Conservation (phyloP, 92 coral and sea anemone species). For the Virgularia gustaviana region DNA sequence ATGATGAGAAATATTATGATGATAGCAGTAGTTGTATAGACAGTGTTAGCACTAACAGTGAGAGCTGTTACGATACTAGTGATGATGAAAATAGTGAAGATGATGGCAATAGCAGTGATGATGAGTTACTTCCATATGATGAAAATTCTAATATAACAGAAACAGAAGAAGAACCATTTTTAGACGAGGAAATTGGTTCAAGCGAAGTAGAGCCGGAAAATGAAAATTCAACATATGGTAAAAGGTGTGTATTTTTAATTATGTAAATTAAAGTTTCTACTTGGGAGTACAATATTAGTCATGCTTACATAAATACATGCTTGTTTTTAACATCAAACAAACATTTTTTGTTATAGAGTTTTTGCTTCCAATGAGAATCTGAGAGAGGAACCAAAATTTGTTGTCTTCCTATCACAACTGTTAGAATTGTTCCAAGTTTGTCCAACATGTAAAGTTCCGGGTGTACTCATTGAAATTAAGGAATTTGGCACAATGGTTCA, state of each 20-base stretch:
- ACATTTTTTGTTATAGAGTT: slow-evolving; percentile 9
- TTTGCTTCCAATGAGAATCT: slow-evolving; percentile 41
- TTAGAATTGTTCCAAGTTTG: slow-evolving; percentile 56
- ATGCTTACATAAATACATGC: background rate
- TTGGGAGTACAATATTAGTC: background rate
- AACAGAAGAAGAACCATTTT: slow-evolving; percentile 12
- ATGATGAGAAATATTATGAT: slow-evolving; percentile 1
- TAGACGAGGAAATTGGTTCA: background rate
- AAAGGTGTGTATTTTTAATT: slow-evolving; percentile 11
- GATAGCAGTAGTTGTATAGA: background rate
- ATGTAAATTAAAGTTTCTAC: background rate
- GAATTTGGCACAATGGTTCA: slow-evolving; percentile 60
- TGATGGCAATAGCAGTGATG: background rate
- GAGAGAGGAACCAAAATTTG: slow-evolving; percentile 50
- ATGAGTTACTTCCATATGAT: background rate
- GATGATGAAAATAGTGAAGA: background rate
- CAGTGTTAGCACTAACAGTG: background rate
- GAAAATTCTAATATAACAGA: background rate
- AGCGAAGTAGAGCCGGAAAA: slow-evolving; percentile 12
- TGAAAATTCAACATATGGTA: slow-evolving; percentile 6
- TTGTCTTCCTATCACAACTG: too few species aligned
- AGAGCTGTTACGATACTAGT: background rate
- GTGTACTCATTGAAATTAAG: slow-evolving; percentile 28
- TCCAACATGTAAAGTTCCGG: slow-evolving; percentile 32
- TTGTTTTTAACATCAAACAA: background rate